Conservation (phyloP, 2,113 vertebrate genomes). For the Prionailurus bengalensis region DNA sequence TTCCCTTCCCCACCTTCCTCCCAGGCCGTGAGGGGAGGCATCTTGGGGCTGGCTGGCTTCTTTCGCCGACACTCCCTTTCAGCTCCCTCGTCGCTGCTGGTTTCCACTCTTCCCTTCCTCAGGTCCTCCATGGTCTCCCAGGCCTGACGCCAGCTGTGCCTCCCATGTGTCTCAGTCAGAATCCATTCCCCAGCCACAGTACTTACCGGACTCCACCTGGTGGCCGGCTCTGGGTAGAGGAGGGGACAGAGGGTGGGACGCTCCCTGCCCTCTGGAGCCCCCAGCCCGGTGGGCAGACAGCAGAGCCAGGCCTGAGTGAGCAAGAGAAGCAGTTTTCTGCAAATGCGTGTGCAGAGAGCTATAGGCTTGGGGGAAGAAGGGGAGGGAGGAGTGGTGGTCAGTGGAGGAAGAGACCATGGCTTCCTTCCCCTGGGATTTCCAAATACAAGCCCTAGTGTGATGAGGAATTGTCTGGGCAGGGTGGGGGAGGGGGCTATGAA, state of each 20-base stretch:
- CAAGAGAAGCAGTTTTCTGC: background rate
- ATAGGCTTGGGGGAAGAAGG: background rate
- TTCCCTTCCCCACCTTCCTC: background rate
- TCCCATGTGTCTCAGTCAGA: background rate
- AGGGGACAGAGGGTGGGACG: background rate
- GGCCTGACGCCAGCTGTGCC: fast-evolving
- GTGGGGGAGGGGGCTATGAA: background rate
- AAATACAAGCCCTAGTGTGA: no score
- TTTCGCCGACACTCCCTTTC: background rate
- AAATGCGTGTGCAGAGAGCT: background rate
- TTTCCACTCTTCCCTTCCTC: background rate
- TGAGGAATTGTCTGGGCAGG: background rate
- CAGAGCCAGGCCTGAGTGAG: background rate
- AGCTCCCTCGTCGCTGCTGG: background rate
- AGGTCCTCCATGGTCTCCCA: background rate
- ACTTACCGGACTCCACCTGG: background rate
- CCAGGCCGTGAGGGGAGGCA: background rate
- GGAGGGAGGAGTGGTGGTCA: background rate
- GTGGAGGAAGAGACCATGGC: background rate
- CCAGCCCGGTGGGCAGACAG: background rate
- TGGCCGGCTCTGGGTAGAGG: background rate
- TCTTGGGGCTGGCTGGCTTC: fast-evolving
- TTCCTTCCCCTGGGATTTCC: background rate
- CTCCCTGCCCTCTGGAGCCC: background rate
- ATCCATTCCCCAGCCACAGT: background rate